A percentile compares a stretch with the other conserved stretches of the same genome.
Conservation (phyloP, 2,113 vertebrate species). For the Orycteropus afer region DNA sequence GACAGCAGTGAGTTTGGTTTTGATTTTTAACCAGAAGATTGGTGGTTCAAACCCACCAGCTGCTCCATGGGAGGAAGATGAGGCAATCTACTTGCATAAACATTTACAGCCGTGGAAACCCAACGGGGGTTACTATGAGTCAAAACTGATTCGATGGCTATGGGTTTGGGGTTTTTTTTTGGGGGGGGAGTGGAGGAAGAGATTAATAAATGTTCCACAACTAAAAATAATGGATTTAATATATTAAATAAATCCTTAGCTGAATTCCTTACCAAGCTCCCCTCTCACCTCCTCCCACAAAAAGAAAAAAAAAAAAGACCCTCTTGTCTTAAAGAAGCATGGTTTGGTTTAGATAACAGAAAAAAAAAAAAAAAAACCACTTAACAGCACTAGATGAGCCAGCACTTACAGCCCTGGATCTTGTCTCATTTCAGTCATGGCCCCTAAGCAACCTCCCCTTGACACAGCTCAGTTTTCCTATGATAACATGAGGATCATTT, state of each 20-base stretch:
- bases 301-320: neutral
- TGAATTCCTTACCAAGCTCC: neutral
- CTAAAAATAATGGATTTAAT: constrained; percentile 27
- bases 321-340: neutral
- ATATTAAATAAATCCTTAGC: constrained; percentile 37
- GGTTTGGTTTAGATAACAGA: constrained; percentile 31
- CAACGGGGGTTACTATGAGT: too few relatives aligned
- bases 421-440: constrained; percentile 19
- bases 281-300: accelerated
- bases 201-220: constrained; percentile 53
- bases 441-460: neutral
- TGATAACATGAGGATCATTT: constrained; percentile 38
- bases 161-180: too few relatives aligned
- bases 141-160: too few relatives aligned
- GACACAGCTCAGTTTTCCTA: constrained; percentile 19
- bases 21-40: too few relatives aligned
- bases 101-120: too few relatives aligned
- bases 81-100: too few relatives aligned
- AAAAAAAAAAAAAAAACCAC: constrained; percentile 17
- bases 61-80: too few relatives aligned
- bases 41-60: too few relatives aligned
- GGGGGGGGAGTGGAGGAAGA: too few relatives aligned
- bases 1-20: too few relatives aligned
- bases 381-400: neutral
- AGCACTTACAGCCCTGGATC: neutral